Conservation (phyloP, 2,888 invertebrate species). For the Synanthedon vespiformis region DNA sequence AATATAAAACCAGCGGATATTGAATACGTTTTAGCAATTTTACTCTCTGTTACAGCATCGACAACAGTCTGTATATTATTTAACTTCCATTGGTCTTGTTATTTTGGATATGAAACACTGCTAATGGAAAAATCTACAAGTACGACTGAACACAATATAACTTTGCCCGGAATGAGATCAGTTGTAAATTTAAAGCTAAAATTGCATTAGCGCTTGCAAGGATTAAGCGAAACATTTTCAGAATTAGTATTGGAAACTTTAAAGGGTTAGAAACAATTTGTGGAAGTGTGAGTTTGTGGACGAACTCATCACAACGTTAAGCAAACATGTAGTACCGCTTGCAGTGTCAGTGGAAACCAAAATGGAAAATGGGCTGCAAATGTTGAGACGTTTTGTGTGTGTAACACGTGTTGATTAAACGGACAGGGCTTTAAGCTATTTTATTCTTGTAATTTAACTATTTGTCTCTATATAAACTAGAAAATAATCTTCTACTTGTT, state of each 20-base stretch:
- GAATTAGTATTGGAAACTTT: not conserved
- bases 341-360: not conserved
- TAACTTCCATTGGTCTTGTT: too few relatives aligned
- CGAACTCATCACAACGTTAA: not conserved
- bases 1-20: too few relatives aligned
- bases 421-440: too few relatives aligned
- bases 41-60: too few relatives aligned
- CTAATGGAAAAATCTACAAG: too few relatives aligned
- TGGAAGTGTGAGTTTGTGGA: not conserved
- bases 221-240: not conserved
- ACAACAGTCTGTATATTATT: too few relatives aligned
- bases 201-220: not conserved
- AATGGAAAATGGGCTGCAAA: not conserved
- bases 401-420: not conserved
- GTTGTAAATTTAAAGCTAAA: not conserved
- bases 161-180: not conserved
- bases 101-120: too few relatives aligned
- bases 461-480: too few relatives aligned
- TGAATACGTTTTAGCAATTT: too few relatives aligned
- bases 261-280: not conserved
- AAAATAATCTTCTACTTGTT: too few relatives aligned
- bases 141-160: too few relatives aligned
- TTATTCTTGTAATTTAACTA: too few relatives aligned
- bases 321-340: not conserved
- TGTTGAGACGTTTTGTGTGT: not conserved